A percentile compares a stretch with the other conserved stretches of the same genome.
Evolutionary conservation across 2,113 vertebrate species (phyloP).

Genomic region (Prolemur simus): DNA sequence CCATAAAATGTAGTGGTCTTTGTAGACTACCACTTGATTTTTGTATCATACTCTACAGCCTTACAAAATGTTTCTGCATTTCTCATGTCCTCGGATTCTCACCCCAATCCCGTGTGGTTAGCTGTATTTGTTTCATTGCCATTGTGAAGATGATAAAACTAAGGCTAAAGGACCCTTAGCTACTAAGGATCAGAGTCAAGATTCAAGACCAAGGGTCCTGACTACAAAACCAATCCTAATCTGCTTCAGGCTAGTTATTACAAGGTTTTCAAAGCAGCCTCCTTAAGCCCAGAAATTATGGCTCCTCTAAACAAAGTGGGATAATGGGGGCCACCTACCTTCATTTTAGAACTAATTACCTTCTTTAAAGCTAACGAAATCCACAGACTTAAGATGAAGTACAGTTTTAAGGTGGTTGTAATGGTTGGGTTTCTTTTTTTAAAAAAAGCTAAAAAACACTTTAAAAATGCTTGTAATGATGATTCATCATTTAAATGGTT

Average conservation of each 20-base stretch:
- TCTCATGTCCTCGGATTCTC: not conserved
- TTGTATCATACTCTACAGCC: not conserved
- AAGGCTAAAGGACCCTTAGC: not conserved
- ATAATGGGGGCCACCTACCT: not conserved
- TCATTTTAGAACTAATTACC: constrained; percentile 10
- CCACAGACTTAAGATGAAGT: not conserved
- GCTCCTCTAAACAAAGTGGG: constrained; percentile 2
- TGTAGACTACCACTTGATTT: constrained; percentile 21
- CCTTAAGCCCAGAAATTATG: constrained; percentile 16
- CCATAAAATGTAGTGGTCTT: not conserved
- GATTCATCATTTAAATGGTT: constrained; percentile 35
- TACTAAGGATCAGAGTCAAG: not conserved
- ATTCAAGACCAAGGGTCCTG: constrained; percentile 15
- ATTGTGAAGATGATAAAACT: not conserved
- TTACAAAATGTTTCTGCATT: constrained; percentile 25
- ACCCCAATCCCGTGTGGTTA: not conserved
- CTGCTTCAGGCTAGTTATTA: not conserved
- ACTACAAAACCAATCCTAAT: constrained; percentile 34
- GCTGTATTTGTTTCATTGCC: not conserved
- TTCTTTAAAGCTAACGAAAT: constrained; percentile 46
- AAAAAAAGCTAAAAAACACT: not conserved
- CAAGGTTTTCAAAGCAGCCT: constrained; percentile 19
- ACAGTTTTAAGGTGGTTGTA: not conserved
- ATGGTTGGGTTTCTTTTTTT: not conserved
- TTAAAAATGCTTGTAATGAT: constrained; percentile 31